Conservation (phyloP, 2,113 vertebrate species). For the Aegotheles bennettii region DNA sequence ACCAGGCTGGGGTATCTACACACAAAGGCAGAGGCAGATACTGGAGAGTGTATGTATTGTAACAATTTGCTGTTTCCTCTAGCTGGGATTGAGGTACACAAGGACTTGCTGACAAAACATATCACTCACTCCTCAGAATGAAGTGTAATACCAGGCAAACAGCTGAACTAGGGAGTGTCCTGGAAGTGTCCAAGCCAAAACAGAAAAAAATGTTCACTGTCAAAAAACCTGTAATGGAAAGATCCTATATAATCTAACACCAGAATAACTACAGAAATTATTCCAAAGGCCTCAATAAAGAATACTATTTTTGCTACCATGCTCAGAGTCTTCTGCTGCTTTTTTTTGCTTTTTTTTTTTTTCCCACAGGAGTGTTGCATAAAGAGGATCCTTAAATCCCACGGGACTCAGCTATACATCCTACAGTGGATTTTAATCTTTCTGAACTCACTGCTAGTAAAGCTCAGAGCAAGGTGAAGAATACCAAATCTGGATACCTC, state of each 20-base stretch:
- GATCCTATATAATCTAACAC: neutral
- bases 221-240: neutral
- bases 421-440: neutral
- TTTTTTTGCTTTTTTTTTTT: neutral
- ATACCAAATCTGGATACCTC: neutral
- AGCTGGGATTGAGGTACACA: neutral
- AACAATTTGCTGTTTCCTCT: neutral
- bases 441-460: neutral
- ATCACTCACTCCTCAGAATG: neutral
- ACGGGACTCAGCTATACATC: neutral
- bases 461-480: neutral
- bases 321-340: neutral
- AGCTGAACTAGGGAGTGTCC: neutral
- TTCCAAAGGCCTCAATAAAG: neutral
- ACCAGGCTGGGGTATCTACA: neutral
- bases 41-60: neutral
- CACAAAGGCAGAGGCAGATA: neutral
- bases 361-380: neutral
- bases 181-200: neutral
- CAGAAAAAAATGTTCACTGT: neutral
- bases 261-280: neutral
- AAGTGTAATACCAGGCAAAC: neutral
- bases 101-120: neutral
- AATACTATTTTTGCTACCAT: neutral
- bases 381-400: neutral